A percentile compares a stretch with the other conserved stretches of the same genome.
These are phyloP conservation scores for Eudasyphora cyanicolor DNA, from an alignment of 2,888 invertebrate genomes.

Conservation along the genomic window DNA sequence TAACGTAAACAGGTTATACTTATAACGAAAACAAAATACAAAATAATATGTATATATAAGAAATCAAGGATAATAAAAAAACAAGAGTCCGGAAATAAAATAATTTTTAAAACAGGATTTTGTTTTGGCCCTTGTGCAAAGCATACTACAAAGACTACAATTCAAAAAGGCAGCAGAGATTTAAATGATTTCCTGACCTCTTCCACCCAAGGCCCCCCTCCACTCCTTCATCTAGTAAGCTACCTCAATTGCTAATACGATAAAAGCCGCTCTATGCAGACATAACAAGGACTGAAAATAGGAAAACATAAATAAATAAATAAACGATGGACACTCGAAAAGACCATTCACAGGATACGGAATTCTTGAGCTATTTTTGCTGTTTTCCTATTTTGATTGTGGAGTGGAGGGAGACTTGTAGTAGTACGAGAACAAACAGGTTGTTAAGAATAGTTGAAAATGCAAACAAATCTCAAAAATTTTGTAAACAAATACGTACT, in stretches of 20 bases:
- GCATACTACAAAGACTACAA: neutral
- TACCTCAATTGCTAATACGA: neutral
- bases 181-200: conserved; percentile 19
- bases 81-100: conserved; percentile 16
- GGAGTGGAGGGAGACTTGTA: neutral
- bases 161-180: conserved; percentile 22
- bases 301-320: neutral
- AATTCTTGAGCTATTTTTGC: neutral
- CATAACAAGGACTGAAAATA: neutral
- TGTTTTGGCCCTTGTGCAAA: neutral
- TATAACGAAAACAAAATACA: neutral
- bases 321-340: conserved; percentile 23
- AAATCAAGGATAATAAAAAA: neutral
- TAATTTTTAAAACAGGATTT: conserved; percentile 14
- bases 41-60: neutral
- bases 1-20: neutral
- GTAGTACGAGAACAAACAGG: conserved; percentile 41
- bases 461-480: conserved; percentile 36
- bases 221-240: neutral
- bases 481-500: conserved; percentile 16
- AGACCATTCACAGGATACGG: conserved; percentile 37
- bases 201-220: neutral
- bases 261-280: conserved; percentile 17
- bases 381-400: neutral
- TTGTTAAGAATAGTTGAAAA: conserved; percentile 53